Percentiles rank a stretch among this genome's conserved stretches.
These are phyloP conservation scores for Drosophila sturtevanti DNA, from an alignment of 1,140 invertebrate species.

Conservation along the genomic window DNA sequence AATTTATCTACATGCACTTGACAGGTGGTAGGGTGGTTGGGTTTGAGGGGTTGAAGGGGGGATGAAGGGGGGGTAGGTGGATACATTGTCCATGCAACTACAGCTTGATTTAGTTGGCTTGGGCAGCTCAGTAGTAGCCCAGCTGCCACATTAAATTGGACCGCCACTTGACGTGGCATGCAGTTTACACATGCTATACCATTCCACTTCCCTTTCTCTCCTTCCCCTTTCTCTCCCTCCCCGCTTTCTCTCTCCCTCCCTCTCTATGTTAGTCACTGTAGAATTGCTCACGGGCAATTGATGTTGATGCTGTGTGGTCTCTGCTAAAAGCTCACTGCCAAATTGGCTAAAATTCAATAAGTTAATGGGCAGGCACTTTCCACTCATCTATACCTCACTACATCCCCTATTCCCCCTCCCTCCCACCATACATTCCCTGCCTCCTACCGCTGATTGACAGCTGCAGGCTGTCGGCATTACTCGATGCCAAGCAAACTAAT, in stretches of 20 bases:
- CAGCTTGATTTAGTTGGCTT: constrained; percentile 65
- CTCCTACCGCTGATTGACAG: constrained; percentile 37
- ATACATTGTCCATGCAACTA: background rate
- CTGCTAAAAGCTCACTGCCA: constrained; percentile 60
- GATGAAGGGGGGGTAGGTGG: background rate
- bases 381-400: background rate
- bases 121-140: constrained; percentile 3
- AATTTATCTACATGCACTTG: constrained; percentile 79
- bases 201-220: constrained; percentile 3
- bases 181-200: constrained; percentile 18
- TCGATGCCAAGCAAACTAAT: constrained; percentile 43
- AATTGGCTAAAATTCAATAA: constrained; percentile 80
- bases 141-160: constrained; percentile 70
- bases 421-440: constrained; percentile 12
- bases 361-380: constrained; percentile 55
- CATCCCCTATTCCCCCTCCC: background rate
- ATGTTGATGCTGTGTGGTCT: constrained; percentile 34
- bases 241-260: no score
- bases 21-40: constrained; percentile 71
- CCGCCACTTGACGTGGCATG: constrained; percentile 55
- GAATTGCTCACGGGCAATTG: constrained; percentile 64
- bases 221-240: background rate
- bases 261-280: background rate
- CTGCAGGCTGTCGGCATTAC: constrained; percentile 42
- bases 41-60: no score